Evolutionary conservation across 2,888 invertebrate species (phyloP).

Genomic region (Leptothorax acervorum): DNA sequence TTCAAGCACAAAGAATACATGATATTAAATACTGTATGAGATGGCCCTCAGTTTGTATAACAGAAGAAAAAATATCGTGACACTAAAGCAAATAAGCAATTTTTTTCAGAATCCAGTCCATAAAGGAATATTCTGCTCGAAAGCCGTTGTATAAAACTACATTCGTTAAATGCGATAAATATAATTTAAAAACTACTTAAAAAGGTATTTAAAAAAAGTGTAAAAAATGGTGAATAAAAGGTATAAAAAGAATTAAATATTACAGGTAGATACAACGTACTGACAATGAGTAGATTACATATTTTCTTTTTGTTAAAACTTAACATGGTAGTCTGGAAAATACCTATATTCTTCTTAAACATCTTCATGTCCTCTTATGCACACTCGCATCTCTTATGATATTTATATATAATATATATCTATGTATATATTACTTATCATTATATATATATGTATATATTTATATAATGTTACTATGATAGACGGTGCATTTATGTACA

Average conservation of each 20-base stretch:
- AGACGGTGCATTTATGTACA: slow-evolving; percentile 85
- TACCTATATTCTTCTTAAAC: slow-evolving; percentile 73
- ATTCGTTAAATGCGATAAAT: background rate
- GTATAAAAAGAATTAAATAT: slow-evolving; percentile 53
- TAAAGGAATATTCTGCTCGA: slow-evolving; percentile 65
- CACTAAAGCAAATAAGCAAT: slow-evolving; percentile 41
- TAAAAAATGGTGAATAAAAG: slow-evolving; percentile 55
- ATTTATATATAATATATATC: slow-evolving; percentile 75
- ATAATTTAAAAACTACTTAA: slow-evolving; percentile 43
- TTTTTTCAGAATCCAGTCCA: slow-evolving; percentile 56
- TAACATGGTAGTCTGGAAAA: slow-evolving; percentile 75
- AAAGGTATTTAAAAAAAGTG: slow-evolving; percentile 55
- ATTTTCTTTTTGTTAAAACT: slow-evolving; percentile 54
- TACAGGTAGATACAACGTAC: slow-evolving; percentile 42
- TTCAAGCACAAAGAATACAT: slow-evolving; percentile 54
- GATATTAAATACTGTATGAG: slow-evolving; percentile 52
- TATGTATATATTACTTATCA: slow-evolving; percentile 62
- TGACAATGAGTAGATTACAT: slow-evolving; percentile 35
- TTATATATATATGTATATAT: slow-evolving; percentile 70
- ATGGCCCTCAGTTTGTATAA: slow-evolving; percentile 71
- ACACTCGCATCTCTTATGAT: slow-evolving; percentile 62
- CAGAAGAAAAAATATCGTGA: slow-evolving; percentile 47
- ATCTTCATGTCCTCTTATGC: slow-evolving; percentile 64
- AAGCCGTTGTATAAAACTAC: slow-evolving; percentile 51
- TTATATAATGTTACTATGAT: slow-evolving; percentile 81